Base-by-base conservation (phyloP, 2,113 vertebrate species). In the Dermatemys mawii region DNA sequence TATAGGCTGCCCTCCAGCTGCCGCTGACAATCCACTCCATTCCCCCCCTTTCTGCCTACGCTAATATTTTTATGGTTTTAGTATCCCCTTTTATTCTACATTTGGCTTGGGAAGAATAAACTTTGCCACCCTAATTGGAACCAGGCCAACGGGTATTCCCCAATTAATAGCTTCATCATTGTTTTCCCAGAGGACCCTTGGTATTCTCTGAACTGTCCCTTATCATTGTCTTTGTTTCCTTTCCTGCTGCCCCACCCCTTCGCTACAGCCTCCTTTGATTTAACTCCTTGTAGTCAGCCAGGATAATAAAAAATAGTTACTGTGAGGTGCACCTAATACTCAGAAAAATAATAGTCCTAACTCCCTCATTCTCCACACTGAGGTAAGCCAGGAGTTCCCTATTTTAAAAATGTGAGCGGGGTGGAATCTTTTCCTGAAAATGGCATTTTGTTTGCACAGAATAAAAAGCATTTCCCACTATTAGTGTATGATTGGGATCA, bases 371-470 rank as follows among this genome's bases (percentile, higher is more conserved):
- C 60, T 87, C 49, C 81, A n/a, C 85, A 41, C 46, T 87, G 63
- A 89, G 49, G 51, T 89, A 73, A 93, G 78, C 5, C 55, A 93
- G 49, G 35, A 84, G 91, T 63, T 96, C 80, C 79, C 88, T 91
- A 82, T 92, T 86, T 93, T 54, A 92, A 38, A 21, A 24, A 81
- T 60, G 38, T 92, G 90, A 82, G 93, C 89, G 5, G 53, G 50
- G 84, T 83, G 57, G 41, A 78, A 32, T 0, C 0, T 0, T 0
- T 76, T 88, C 70, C 87, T 88, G 92, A 97, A 88, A 1, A 35
- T 44, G 82, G 14, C 10, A 49, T 76, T 89, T 93, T 78, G 89
- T 84, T 83, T 88, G 54, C 83, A 70, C 85, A 79, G 51, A 26
- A 57, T 14, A 78, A 60, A 9, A 32, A 2, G 27, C 50, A 46